Evolutionary conservation across 1,140 invertebrate species (phyloP).

Genomic region (Aphidius ervi): DNA sequence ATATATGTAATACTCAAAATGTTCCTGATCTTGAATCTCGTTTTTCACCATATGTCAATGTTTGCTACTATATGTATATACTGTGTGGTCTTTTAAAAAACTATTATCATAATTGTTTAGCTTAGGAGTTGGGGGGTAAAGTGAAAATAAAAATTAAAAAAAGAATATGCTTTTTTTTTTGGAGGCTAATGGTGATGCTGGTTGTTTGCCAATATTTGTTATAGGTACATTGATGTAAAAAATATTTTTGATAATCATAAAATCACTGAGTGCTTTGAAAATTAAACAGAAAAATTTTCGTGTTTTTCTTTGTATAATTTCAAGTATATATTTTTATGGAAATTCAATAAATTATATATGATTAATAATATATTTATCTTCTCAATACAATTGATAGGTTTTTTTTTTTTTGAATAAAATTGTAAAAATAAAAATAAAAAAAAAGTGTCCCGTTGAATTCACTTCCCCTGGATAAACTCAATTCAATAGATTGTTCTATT

Average conservation of each 20-base stretch:
- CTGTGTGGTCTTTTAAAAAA: conserved; percentile 38
- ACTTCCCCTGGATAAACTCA: conserved; percentile 36
- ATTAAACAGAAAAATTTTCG: no score
- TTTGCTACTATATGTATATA: conserved; percentile 31
- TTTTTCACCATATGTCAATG: conserved; percentile 37
- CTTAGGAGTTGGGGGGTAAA: no score
- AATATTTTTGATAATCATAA: no score
- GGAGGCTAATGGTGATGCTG: background rate
- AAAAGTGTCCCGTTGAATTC: conserved; percentile 6
- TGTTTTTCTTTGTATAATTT: no score
- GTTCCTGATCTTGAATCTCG: conserved; percentile 14
- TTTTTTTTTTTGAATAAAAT: background rate
- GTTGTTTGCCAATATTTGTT: background rate
- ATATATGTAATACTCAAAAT: conserved; percentile 1
- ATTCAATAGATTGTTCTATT: conserved; percentile 47
- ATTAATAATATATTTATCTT: no score
- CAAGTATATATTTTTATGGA: no score
- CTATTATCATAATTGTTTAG: conserved; percentile 43
- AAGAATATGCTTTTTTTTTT: no score
- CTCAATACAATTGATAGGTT: no score
- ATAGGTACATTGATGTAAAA: background rate
- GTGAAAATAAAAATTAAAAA: no score
- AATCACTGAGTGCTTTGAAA: no score
- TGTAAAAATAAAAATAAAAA: background rate
- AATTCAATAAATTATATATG: no score